phyloP scores from a whole-genome alignment of 2,113 vertebrate genomes.

The Tringa solitaria region DNA sequence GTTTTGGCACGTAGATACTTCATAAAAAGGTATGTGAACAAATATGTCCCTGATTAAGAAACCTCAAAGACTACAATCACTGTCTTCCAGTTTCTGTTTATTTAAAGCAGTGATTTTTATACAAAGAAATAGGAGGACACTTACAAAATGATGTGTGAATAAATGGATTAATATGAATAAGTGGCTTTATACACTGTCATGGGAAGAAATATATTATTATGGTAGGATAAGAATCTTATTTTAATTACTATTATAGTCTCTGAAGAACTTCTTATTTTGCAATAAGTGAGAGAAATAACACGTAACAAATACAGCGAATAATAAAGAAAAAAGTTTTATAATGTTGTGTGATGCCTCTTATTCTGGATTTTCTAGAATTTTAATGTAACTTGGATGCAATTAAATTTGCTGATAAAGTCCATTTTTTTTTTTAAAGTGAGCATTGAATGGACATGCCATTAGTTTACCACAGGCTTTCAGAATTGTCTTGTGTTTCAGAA shows the following conservation, averaged over 20 bases:
- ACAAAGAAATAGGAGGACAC: background rate
- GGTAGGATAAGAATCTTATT: background rate
- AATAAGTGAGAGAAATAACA: background rate
- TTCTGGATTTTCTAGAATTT: background rate
- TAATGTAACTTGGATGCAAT: background rate
- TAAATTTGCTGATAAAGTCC: background rate
- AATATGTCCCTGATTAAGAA: background rate
- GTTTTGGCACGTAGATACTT: background rate
- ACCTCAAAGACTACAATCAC: background rate
- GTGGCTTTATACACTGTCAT: background rate
- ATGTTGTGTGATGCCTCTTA: background rate
- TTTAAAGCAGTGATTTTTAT: background rate
- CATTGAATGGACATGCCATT: background rate
- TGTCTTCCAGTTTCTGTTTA: background rate
- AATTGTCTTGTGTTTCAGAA: background rate
- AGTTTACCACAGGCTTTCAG: background rate
- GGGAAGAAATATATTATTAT: background rate
- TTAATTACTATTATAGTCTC: background rate
- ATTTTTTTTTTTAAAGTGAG: background rate
- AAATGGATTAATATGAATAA: background rate
- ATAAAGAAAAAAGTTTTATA: background rate
- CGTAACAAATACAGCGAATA: background rate
- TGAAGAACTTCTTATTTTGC: background rate
- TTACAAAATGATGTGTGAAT: background rate
- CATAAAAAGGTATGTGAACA: background rate